Evolutionary conservation across 2,888 invertebrate species (phyloP).

Genomic region (Galeruca laticollis): DNA sequence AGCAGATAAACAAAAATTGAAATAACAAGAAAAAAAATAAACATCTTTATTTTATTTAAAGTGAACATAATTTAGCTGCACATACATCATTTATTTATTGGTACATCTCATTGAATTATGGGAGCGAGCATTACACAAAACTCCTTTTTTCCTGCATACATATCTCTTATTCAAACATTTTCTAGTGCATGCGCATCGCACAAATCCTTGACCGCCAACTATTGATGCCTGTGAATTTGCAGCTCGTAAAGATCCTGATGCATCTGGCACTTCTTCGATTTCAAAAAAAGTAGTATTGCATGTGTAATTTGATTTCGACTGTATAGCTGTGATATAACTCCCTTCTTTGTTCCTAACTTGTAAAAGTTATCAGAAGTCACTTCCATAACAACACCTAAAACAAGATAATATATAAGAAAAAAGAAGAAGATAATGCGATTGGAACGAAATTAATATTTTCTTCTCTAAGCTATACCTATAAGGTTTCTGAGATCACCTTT

Average conservation of each 20-base stretch:
- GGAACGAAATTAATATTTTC: no score
- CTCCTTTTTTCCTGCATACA: background rate
- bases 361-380: background rate
- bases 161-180: background rate
- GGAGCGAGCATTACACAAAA: background rate
- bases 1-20: no score
- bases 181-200: background rate
- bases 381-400: no score
- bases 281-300: background rate
- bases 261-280: background rate
- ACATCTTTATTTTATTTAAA: no score
- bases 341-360: background rate
- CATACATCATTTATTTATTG: no score
- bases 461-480: no score
- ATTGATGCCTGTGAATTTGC: background rate
- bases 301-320: background rate
- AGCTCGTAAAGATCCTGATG: background rate
- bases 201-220: background rate
- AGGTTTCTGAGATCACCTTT: no score
- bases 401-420: no score
- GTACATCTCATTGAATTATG: background rate
- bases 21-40: no score
- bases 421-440: no score
- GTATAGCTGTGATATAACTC: background rate
- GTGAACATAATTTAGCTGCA: no score